Percentiles rank a stretch among this genome's conserved stretches.
phyloP scores from a whole-genome alignment of 2,797 vertebrate genomes.

The Centroberyx gerrardi region DNA sequence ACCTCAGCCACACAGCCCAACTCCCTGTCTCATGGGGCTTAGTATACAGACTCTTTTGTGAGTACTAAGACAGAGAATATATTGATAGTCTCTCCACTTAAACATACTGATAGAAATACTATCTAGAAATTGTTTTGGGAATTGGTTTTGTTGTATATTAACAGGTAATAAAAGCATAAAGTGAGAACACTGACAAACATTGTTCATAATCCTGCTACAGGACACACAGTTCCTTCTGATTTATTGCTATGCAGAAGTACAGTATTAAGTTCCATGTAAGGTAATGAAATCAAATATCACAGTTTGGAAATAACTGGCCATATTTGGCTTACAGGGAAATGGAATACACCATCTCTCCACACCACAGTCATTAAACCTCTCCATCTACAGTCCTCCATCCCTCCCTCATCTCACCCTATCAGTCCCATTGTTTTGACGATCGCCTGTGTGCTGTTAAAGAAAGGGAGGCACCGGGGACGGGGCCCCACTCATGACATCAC shows the following conservation, averaged over 20 bases:
- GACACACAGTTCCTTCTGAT: conserved; percentile 21
- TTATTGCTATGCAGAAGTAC: conserved; percentile 33
- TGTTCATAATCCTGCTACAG: conserved; percentile 28
- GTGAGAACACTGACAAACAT: conserved; percentile 12
- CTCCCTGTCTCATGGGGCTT: conserved; percentile 42
- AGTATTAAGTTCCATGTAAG: conserved; percentile 32
- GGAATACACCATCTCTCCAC: conserved; percentile 18
- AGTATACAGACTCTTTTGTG: conserved; percentile 3
- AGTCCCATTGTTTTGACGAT: conserved; percentile 52
- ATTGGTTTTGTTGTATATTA: neutral
- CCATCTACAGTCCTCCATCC: neutral
- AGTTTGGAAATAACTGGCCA: conserved; percentile 48
- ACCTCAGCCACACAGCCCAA: conserved; percentile 23
- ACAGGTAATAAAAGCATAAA: neutral
- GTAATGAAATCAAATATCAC: conserved; percentile 58
- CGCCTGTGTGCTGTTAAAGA: conserved; percentile 46
- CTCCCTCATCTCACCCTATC: conserved; percentile 22
- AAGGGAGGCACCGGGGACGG: conserved; percentile 71
- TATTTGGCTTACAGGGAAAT: conserved; percentile 43
- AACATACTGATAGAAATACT: conserved; percentile 1
- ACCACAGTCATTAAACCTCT: conserved; percentile 20
- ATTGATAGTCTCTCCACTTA: conserved; percentile 8
- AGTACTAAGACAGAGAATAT: neutral
- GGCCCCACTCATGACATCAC: conserved; percentile 84
- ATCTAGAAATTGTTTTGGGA: neutral